Base-by-base conservation (phyloP, 2,888 invertebrate species). In the Drosophila atripex region DNA sequence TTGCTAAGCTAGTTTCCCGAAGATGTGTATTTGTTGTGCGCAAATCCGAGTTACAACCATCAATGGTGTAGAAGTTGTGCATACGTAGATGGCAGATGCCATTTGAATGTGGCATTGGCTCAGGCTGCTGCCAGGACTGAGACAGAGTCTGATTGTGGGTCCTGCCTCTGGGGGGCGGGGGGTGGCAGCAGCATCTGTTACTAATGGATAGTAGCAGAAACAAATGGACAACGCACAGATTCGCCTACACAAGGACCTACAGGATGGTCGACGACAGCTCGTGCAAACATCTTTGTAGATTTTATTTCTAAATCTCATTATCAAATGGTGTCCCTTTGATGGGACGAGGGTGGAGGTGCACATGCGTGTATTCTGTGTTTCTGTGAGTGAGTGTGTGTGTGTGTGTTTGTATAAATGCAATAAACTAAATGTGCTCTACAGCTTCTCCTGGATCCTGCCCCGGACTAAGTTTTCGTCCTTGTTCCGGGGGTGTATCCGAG, bases 261-360 rank as follows among this genome's bases (percentile, higher is more conserved):
- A 38, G 38, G 60, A 60, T 55, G 70, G 54, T 55, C 70, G 70
- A 71, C 80, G 86, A 82, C 80, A 82, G 87, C 80, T 82, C 87
- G 87, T 72, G 86, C 83, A 87, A 83, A 88, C 88, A 87, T 86
- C 86, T 84, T 84, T 86, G 83, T 84, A 88, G 88, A 84, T 88
- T 84, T 70, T 84, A 84, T 84, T 84, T 88, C 83, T 84, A 84
- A 84, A 84, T 84, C 83, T 84, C 88, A 84, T 84, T 84, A 84
- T 88, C 80, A 88, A 84, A 88, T 84, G 83, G 83, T 86, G 88
- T 84, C 86, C 88, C 88, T 74, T 71, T 66, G 74, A 84, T 61
- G 68, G 80, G 50, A 9, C 9, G 9, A 6, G 25, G 7, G 39
- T 43, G 43, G 30, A 28, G 51, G 30, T 28, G 28, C 9, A 9